Percentiles rank a stretch among this genome's conserved stretches.
Evolutionary conservation across 2,888 invertebrate genomes (phyloP).

Genomic region (Ariolimax columbianus): DNA sequence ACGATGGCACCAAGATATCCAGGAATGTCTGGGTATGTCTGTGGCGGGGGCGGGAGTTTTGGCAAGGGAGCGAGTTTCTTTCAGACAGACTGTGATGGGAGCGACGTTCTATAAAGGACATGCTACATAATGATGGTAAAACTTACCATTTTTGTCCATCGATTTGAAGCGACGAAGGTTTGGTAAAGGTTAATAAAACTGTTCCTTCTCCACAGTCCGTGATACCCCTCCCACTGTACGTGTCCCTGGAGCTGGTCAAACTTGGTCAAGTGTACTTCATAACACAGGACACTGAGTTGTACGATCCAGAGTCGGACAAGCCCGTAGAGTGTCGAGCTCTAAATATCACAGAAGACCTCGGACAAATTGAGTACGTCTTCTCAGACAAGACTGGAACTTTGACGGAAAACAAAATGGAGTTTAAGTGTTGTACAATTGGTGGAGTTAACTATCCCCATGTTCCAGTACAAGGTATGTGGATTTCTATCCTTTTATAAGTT

Average conservation of each 20-base stretch:
- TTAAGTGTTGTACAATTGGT: slow-evolving; percentile 91
- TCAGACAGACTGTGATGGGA: no score
- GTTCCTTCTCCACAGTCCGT: slow-evolving; percentile 84
- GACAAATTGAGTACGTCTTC: slow-evolving; percentile 94
- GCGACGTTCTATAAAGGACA: no score
- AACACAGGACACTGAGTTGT: slow-evolving; percentile 91
- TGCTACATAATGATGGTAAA: no score
- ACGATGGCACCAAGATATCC: no score
- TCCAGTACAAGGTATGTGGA: slow-evolving; percentile 59
- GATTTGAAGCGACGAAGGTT: no score
- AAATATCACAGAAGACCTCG: slow-evolving; percentile 97
- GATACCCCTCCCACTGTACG: slow-evolving; percentile 97
- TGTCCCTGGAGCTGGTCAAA: slow-evolving; percentile 97
- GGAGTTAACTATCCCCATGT: slow-evolving; percentile 87
- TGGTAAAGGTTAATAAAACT: no score
- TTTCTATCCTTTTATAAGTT: not conserved
- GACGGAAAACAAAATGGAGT: slow-evolving; percentile 98
- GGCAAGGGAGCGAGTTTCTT: no score
- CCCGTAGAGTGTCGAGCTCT: slow-evolving; percentile 93
- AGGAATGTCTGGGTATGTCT: no score
- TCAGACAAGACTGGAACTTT: slow-evolving; percentile 98
- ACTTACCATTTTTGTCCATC: no score
- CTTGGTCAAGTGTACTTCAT: slow-evolving; percentile 96
- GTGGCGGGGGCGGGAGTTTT: no score
- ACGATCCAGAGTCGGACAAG: slow-evolving; percentile 89